Evolutionary conservation across 2,888 invertebrate species (phyloP).

Genomic region (Aproaerema taeniolella): DNA sequence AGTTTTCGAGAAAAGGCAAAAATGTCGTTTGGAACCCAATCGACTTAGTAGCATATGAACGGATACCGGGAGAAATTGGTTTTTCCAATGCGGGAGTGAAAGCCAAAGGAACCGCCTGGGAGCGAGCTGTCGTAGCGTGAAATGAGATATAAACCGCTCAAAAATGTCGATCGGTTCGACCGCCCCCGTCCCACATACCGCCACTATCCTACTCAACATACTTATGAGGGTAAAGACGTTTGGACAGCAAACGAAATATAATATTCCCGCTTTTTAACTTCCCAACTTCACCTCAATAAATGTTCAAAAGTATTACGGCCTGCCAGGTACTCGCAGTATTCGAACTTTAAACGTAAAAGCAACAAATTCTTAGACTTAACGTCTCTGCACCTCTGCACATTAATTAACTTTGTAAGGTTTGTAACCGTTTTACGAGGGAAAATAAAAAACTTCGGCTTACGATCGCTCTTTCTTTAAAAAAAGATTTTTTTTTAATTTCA

Average conservation of each 20-base stretch:
- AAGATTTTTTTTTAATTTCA: slow-evolving; percentile 2
- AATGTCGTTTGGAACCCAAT: slow-evolving; percentile 47
- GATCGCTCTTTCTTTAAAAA: not conserved
- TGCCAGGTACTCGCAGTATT: not conserved
- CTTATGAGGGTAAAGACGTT: not conserved
- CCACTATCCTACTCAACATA: not conserved
- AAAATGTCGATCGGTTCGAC: slow-evolving; percentile 54
- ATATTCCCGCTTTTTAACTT: too few relatives aligned
- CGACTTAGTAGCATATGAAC: slow-evolving; percentile 48
- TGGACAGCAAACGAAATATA: not conserved
- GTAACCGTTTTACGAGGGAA: slow-evolving; percentile 4
- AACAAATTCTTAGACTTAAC: slow-evolving; percentile 1
- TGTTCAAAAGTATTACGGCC: too few relatives aligned
- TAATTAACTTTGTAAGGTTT: slow-evolving; percentile 9
- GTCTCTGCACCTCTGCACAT: slow-evolving; percentile 7
- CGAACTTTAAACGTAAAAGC: not conserved
- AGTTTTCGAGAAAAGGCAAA: slow-evolving; percentile 26
- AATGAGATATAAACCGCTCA: slow-evolving; percentile 65
- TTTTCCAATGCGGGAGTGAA: slow-evolving; percentile 44
- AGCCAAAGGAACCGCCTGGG: slow-evolving; percentile 29
- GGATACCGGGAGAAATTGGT: slow-evolving; percentile 56
- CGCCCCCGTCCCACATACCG: slow-evolving; percentile 3
- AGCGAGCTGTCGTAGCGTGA: slow-evolving; percentile 56
- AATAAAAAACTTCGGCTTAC: slow-evolving; percentile 8
- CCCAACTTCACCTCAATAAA: too few relatives aligned